These are phyloP conservation scores for Serripes groenlandicus DNA, from an alignment of 2,888 invertebrate species.

Conservation along the genomic window DNA sequence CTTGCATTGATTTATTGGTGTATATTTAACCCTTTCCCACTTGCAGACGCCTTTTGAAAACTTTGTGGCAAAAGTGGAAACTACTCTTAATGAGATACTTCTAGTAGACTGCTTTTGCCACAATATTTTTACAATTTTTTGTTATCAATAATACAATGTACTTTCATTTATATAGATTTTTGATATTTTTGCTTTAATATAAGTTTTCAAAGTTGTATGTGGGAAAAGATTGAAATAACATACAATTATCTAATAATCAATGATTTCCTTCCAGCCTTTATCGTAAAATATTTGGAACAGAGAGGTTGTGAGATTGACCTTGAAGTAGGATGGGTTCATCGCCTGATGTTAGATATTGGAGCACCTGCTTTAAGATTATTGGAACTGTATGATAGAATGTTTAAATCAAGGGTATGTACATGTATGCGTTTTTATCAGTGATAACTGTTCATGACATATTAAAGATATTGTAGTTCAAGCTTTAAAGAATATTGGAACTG, in stretches of 20 bases:
- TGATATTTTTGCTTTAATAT: too few species aligned
- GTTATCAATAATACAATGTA: too few species aligned
- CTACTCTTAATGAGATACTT: background rate
- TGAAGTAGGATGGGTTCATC: constrained; percentile 90
- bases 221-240: too few species aligned
- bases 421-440: too few species aligned
- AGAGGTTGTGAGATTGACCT: constrained; percentile 83
- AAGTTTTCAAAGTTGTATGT: too few species aligned
- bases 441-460: too few species aligned
- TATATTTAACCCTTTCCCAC: too few species aligned
- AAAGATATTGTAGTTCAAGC: too few species aligned
- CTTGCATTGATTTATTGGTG: too few species aligned
- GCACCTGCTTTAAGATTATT: constrained; percentile 92
- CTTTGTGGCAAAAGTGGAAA: background rate
- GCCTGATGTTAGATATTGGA: constrained; percentile 92
- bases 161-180: too few species aligned
- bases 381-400: constrained; percentile 91
- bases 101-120: background rate
- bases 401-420: constrained; percentile 85
- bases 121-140: background rate
- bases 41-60: too few species aligned
- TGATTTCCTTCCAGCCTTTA: constrained; percentile 82
- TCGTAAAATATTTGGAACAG: constrained; percentile 86
- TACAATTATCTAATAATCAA: background rate
- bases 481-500: too few species aligned